Evolutionary conservation across 2,797 vertebrate genomes (phyloP).

Genomic region (Sebastes ruberrimus): DNA sequence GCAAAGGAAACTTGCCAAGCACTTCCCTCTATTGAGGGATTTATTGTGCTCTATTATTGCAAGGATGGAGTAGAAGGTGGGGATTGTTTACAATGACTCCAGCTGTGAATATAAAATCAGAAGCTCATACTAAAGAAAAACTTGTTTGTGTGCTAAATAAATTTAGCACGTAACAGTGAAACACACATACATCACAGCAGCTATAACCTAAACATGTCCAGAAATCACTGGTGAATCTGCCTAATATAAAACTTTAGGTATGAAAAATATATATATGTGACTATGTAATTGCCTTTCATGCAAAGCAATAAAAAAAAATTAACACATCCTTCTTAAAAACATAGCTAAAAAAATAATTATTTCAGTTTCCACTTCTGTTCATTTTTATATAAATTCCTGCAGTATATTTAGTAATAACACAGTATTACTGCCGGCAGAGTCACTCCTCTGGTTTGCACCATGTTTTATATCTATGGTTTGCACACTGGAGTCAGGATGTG

Average conservation of each 20-base stretch:
- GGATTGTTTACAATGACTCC: background rate
- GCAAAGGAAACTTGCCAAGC: background rate
- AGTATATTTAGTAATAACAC: too few relatives aligned
- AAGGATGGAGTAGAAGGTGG: background rate
- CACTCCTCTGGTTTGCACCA: too few relatives aligned
- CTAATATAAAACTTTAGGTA: background rate
- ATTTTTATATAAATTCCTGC: too few relatives aligned
- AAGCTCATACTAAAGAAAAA: background rate
- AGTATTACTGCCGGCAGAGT: too few relatives aligned
- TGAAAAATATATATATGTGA: background rate
- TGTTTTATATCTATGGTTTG: too few relatives aligned
- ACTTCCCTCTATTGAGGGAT: background rate
- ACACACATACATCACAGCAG: background rate
- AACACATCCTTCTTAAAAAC: background rate
- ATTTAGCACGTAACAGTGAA: background rate
- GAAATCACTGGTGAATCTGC: background rate
- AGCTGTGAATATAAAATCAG: background rate
- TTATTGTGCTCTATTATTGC: too few relatives aligned
- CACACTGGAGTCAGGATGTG: background rate
- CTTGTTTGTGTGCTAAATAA: background rate
- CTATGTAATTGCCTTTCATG: background rate
- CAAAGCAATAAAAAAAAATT: background rate
- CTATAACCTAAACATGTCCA: background rate
- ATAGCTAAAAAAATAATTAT: background rate
- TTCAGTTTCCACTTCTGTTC: background rate